Conservation (phyloP, 2,888 invertebrate species). For the Plebejus anna region DNA sequence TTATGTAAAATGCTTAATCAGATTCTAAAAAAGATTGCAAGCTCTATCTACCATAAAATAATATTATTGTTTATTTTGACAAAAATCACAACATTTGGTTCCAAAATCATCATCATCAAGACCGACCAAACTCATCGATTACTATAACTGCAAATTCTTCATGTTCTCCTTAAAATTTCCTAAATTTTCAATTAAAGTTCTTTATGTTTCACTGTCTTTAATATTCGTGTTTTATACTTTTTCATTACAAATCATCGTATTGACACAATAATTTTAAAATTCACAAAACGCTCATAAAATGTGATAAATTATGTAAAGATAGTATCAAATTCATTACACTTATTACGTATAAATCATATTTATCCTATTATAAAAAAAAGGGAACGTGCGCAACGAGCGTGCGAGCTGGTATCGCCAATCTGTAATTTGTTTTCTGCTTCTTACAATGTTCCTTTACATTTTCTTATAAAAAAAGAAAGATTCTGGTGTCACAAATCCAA, state of each 20-base stretch:
- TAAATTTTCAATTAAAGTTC: neutral
- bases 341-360: too few species aligned
- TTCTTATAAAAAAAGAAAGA: too few species aligned
- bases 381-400: too few species aligned
- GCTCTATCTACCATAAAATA: neutral
- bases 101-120: conserved; percentile 3
- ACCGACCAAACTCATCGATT: conserved; percentile 1
- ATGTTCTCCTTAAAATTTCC: neutral
- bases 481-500: neutral
- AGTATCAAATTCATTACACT: too few species aligned
- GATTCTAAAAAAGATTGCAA: neutral
- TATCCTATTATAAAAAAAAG: too few species aligned
- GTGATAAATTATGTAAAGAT: too few species aligned
- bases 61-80: neutral
- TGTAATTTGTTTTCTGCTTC: too few species aligned
- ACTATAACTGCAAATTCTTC: neutral
- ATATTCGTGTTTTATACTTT: neutral
- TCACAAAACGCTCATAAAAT: too few species aligned
- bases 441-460: too few species aligned
- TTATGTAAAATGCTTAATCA: too few species aligned
- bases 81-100: neutral
- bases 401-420: too few species aligned
- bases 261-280: neutral
- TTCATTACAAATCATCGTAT: neutral
- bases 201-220: neutral